Conservation (phyloP, 1,140 invertebrate genomes). For the Phymastichus coffea region DNA sequence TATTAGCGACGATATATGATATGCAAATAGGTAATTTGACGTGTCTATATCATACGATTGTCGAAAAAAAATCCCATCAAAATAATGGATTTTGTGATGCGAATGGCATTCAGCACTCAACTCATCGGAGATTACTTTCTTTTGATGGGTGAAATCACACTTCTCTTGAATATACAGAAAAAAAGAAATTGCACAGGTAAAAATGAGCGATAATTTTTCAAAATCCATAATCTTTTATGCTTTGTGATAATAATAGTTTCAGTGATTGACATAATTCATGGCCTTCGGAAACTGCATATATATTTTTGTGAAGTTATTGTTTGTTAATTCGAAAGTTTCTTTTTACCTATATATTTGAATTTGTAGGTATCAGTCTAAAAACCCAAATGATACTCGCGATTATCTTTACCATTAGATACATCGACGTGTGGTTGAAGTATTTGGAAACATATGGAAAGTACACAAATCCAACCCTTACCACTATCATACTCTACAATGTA, state of each 20-base stretch:
- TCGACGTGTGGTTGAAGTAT: background rate
- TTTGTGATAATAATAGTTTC: background rate
- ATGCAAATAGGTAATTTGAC: no score
- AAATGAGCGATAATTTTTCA: no score
- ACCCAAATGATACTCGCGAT: background rate
- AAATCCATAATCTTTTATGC: no score
- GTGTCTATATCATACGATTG: no score
- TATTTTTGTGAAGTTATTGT: no score
- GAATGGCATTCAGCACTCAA: background rate
- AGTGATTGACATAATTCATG: no score
- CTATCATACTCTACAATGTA: background rate
- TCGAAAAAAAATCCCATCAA: no score
- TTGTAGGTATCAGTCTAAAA: background rate
- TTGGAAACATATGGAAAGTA: background rate
- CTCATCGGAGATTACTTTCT: constrained; percentile 2
- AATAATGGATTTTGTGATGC: background rate
- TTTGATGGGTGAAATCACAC: background rate
- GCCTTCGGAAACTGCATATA: no score
- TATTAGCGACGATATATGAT: no score
- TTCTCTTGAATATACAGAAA: background rate
- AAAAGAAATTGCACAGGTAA: background rate
- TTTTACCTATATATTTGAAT: no score
- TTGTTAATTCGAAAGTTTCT: no score
- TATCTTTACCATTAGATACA: background rate
- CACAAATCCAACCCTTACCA: no score